A percentile compares a stretch with the other conserved stretches of the same genome.
These are phyloP conservation scores for Mesoclemmys tuberculata DNA, from an alignment of 2,113 vertebrate species.

Conservation along the genomic window DNA sequence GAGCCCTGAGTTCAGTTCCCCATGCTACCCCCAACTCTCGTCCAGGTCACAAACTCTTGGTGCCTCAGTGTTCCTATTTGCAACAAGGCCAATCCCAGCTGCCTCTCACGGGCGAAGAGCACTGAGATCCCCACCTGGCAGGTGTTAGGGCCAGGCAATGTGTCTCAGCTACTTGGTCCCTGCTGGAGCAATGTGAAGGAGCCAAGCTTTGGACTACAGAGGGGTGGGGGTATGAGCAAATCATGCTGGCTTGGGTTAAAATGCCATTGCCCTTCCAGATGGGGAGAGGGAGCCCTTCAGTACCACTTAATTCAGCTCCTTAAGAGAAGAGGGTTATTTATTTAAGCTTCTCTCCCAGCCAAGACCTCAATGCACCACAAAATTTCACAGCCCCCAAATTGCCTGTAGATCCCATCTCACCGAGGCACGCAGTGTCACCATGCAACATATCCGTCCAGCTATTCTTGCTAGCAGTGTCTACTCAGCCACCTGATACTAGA, in stretches of 20 bases:
- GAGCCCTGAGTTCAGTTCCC: not conserved
- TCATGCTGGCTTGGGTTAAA: not conserved
- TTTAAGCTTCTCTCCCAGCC: not conserved
- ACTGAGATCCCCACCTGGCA: too few relatives aligned
- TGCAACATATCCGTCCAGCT: not conserved
- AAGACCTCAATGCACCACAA: not conserved
- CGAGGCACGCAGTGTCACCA: not conserved
- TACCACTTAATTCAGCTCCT: not conserved
- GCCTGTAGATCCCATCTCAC: not conserved
- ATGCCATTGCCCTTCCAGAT: not conserved
- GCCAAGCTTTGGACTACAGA: too few relatives aligned
- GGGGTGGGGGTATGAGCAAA: not conserved
- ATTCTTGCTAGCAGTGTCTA: not conserved
- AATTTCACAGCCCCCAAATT: not conserved
- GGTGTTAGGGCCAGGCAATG: too few relatives aligned
- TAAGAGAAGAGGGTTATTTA: not conserved
- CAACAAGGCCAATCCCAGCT: not conserved
- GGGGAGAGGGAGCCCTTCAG: not conserved
- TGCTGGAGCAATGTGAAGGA: not conserved
- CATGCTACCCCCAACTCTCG: not conserved
- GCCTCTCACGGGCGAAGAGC: not conserved
- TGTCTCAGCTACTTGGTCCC: too few relatives aligned
- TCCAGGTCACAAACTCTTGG: accelerated
- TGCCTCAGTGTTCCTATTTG: not conserved
- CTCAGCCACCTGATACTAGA: not conserved